Evolutionary conservation across 2,113 vertebrate genomes (phyloP).

Genomic region (Genyomyrus donnyi): DNA sequence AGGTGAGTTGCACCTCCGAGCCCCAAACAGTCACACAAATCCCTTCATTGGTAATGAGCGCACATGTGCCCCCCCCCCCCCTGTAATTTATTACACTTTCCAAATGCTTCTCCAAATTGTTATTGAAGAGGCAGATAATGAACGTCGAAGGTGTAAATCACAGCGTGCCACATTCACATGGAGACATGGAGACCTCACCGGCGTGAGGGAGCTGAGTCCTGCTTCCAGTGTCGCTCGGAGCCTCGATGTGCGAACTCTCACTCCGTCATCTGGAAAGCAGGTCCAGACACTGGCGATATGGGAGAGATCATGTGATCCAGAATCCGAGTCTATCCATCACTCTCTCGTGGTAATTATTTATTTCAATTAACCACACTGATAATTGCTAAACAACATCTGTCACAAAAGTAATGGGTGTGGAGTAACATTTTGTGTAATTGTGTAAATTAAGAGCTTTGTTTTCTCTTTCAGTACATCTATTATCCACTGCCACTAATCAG

Average conservation of each 20-base stretch:
- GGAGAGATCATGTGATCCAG: not conserved
- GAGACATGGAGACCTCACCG: not conserved
- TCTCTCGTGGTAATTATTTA: not conserved
- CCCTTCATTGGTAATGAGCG: not conserved
- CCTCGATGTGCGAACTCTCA: not conserved
- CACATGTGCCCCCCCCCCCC: not conserved
- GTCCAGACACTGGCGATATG: not conserved
- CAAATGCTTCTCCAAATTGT: not conserved
- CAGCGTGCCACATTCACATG: not conserved
- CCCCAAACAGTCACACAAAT: not conserved
- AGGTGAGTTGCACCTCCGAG: not conserved
- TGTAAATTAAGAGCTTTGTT: not conserved
- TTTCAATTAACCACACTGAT: not conserved
- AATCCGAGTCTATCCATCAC: not conserved
- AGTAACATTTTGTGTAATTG: slow-evolving; percentile 2
- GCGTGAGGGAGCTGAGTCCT: not conserved
- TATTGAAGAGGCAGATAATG: not conserved
- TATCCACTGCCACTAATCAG: not conserved
- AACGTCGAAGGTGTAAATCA: not conserved
- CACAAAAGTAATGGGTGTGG: not conserved
- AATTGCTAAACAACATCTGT: slow-evolving; percentile 7
- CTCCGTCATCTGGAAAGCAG: not conserved
- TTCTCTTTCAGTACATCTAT: not conserved
- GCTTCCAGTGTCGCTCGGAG: not conserved
- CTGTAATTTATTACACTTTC: not conserved